phyloP scores from a whole-genome alignment of 2,113 vertebrate species.

The Halcyon senegalensis region DNA sequence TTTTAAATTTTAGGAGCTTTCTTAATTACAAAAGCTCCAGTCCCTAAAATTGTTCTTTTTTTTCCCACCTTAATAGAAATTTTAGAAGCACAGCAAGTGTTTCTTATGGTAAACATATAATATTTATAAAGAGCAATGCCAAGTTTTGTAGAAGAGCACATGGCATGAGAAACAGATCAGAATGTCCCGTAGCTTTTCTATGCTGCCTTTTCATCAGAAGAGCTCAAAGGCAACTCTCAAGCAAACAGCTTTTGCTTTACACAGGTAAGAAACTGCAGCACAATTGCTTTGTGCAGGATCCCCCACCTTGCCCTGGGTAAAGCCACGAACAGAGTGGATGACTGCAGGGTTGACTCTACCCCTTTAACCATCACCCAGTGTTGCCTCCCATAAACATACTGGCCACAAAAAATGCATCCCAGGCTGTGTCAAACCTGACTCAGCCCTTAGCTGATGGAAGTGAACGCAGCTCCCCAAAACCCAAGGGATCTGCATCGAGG shows the following conservation, averaged over 20 bases:
- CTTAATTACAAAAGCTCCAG: not conserved
- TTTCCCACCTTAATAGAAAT: not conserved
- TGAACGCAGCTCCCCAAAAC: not conserved
- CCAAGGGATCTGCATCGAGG: not conserved
- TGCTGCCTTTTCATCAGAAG: not conserved
- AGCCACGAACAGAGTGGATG: not conserved
- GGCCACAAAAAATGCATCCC: not conserved
- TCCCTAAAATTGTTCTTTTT: not conserved
- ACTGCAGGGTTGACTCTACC: not conserved
- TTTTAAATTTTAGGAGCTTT: not conserved
- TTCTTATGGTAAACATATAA: not conserved
- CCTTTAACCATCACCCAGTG: rapidly evolving
- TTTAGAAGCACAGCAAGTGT: not conserved
- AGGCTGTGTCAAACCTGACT: not conserved
- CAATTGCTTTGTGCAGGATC: not conserved
- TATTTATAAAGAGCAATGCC: not conserved
- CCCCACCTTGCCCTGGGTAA: not conserved
- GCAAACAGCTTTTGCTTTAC: not conserved
- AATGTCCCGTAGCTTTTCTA: not conserved
- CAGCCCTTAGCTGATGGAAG: not conserved
- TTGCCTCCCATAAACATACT: not conserved
- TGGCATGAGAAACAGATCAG: not conserved
- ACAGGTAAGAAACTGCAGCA: not conserved
- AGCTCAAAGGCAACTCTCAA: not conserved
- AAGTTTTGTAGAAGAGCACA: not conserved